Evolutionary conservation across 2,113 vertebrate species (phyloP).

Genomic region (Alouatta palliata): DNA sequence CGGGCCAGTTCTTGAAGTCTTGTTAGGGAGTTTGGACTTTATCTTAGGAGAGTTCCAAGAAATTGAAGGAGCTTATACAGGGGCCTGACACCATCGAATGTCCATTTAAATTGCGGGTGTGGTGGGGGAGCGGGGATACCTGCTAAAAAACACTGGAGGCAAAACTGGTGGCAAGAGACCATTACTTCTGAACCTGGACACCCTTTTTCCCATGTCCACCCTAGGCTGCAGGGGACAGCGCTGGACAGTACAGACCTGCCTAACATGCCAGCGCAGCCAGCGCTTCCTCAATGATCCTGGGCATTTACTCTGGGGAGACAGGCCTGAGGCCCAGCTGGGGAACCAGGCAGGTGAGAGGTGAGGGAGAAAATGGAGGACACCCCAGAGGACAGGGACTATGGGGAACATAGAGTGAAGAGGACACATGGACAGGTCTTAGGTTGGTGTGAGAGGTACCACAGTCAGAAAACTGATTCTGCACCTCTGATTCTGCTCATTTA

Average conservation of each 20-base stretch:
- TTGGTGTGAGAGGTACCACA: not conserved
- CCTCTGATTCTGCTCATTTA: not conserved
- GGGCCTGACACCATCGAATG: not conserved
- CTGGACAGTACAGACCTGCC: slow-evolving; percentile 77
- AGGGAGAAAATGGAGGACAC: not conserved
- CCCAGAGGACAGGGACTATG: not conserved
- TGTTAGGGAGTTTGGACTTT: slow-evolving; percentile 1
- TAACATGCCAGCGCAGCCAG: slow-evolving; percentile 72
- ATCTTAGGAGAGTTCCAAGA: not conserved
- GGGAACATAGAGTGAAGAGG: not conserved
- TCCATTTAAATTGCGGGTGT: not conserved
- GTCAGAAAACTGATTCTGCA: not conserved
- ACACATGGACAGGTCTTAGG: not conserved
- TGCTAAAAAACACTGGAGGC: not conserved
- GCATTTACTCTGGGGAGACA: slow-evolving; percentile 75
- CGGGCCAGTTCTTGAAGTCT: not conserved
- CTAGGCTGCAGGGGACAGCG: slow-evolving; percentile 64
- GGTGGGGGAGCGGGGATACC: not conserved
- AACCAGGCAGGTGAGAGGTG: slow-evolving; percentile 63
- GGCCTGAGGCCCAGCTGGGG: slow-evolving; percentile 71
- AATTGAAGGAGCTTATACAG: not conserved
- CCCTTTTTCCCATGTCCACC: not conserved
- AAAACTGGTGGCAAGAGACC: not conserved
- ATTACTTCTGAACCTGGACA: not conserved
- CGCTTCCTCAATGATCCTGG: slow-evolving; percentile 73